Percentiles rank a stretch among this genome's conserved stretches.
These are phyloP conservation scores for Pammene fasciana DNA, from an alignment of 2,888 invertebrate species.

Conservation along the genomic window DNA sequence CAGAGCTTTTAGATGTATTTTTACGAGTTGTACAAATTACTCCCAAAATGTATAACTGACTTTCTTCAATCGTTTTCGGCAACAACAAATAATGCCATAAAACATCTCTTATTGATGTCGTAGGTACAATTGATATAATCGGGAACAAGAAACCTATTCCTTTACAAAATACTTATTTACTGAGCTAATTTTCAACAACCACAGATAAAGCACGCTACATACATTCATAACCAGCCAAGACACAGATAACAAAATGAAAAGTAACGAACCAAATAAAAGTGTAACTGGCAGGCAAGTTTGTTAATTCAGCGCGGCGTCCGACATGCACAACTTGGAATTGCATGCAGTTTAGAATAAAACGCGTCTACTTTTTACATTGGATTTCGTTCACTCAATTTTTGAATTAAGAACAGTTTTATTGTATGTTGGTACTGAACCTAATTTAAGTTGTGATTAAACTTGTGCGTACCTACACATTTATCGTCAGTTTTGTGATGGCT, in stretches of 20 bases:
- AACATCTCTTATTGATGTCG: no score
- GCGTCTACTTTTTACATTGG: slow-evolving; percentile 42
- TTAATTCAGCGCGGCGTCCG: slow-evolving; percentile 63
- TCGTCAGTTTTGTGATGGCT: not conserved
- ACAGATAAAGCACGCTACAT: slow-evolving; percentile 15
- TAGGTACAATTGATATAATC: no score
- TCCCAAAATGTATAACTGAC: no score
- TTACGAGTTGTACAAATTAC: no score
- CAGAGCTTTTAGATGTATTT: no score
- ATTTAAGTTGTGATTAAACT: not conserved
- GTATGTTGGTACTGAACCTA: not conserved
- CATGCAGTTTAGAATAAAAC: slow-evolving; percentile 63
- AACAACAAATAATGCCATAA: no score
- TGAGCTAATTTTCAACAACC: not conserved
- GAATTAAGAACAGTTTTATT: slow-evolving; percentile 19
- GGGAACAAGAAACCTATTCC: no score
- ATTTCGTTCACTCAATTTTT: slow-evolving; percentile 36
- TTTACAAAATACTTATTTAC: no score
- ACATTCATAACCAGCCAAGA: slow-evolving; percentile 19
- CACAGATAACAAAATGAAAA: slow-evolving; percentile 34
- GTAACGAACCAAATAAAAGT: slow-evolving; percentile 38
- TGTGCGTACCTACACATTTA: no score
- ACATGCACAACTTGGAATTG: slow-evolving; percentile 64
- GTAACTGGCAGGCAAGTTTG: slow-evolving; percentile 55
- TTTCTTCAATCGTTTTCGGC: no score